Evolutionary conservation across 2,113 vertebrate genomes (phyloP).

Genomic region (Saimiri boliviensis): DNA sequence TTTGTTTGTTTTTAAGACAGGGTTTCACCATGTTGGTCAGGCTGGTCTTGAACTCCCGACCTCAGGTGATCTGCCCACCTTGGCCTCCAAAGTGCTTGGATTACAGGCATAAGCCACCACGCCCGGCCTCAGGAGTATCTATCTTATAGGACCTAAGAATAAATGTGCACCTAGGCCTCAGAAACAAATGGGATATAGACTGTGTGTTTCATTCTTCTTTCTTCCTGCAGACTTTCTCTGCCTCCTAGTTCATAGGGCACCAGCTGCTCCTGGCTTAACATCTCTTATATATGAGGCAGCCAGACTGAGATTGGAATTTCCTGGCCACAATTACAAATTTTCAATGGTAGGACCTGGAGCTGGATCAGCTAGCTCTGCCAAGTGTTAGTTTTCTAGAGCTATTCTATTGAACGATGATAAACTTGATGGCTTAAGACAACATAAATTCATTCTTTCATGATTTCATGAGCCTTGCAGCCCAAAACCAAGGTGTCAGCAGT

Average conservation of each 20-base stretch:
- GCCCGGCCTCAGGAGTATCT: background rate
- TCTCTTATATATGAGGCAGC: background rate
- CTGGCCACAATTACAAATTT: background rate
- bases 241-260: background rate
- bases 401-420: background rate
- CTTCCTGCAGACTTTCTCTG: background rate
- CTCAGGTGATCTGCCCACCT: too few relatives aligned
- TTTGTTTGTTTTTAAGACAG: too few relatives aligned
- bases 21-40: too few relatives aligned
- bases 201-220: background rate
- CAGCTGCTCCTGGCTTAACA: background rate
- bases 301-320: background rate
- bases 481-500: background rate
- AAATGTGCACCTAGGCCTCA: background rate
- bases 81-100: too few relatives aligned
- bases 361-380: background rate
- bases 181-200: background rate
- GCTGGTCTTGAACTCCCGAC: too few relatives aligned
- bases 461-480: background rate
- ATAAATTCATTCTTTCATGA: background rate
- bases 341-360: background rate
- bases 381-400: background rate
- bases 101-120: too few relatives aligned
- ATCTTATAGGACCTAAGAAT: background rate
- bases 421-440: background rate